Evolutionary conservation across 2,113 vertebrate genomes (phyloP).

Genomic region (Heterotis niloticus): DNA sequence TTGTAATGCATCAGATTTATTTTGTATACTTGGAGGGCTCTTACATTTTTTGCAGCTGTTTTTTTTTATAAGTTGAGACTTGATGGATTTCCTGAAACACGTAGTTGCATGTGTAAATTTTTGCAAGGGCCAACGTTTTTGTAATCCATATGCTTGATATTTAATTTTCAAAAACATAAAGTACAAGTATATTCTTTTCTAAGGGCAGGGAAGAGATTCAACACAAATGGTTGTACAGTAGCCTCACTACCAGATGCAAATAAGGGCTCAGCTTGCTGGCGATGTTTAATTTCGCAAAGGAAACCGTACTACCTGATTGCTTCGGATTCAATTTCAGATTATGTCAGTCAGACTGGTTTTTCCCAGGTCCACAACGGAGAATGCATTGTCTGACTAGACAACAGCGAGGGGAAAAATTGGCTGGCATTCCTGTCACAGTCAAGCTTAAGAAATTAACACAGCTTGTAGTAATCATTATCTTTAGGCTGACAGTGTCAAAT

Average conservation of each 20-base stretch:
- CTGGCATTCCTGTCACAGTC: background rate
- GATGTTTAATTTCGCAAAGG: constrained; percentile 15
- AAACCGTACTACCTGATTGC: constrained; percentile 14
- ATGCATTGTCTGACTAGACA: background rate
- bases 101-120: too few relatives aligned
- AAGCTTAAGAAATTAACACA: too few relatives aligned
- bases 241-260: constrained; percentile 10
- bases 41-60: too few relatives aligned
- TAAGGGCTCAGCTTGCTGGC: background rate
- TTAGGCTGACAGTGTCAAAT: too few relatives aligned
- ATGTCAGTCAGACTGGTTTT: constrained; percentile 17
- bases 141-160: background rate
- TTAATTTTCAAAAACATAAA: background rate
- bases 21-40: too few relatives aligned
- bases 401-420: background rate
- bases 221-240: background rate
- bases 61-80: too few relatives aligned
- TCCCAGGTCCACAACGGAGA: background rate
- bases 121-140: background rate
- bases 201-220: background rate
- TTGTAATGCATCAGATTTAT: too few relatives aligned
- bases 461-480: too few relatives aligned
- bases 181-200: background rate
- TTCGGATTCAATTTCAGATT: constrained; percentile 23
- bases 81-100: too few relatives aligned